Evolutionary conservation across 2,113 vertebrate genomes (phyloP).

Genomic region (Menura novaehollandiae): DNA sequence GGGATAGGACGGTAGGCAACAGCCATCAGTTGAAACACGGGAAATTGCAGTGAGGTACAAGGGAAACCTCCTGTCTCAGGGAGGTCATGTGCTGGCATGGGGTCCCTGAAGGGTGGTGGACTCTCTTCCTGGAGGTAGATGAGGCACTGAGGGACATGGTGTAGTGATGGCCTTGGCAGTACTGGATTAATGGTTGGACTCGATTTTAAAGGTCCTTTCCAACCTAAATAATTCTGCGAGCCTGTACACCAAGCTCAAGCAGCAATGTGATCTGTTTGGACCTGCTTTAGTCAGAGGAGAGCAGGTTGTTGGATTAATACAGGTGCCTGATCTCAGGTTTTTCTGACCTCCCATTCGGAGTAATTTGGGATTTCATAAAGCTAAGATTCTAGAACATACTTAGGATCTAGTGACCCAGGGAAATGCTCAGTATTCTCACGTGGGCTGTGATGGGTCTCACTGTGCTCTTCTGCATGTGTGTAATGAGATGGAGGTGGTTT

Average conservation of each 20-base stretch:
- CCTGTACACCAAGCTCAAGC: rapidly evolving
- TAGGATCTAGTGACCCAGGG: background rate
- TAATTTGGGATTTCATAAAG: background rate
- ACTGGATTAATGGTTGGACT: background rate
- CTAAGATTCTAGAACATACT: background rate
- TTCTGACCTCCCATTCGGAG: background rate
- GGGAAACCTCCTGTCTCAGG: background rate
- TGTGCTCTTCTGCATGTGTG: rapidly evolving
- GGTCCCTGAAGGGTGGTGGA: background rate
- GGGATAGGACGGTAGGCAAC: background rate
- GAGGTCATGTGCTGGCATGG: too few relatives aligned
- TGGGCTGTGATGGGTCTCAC: rapidly evolving
- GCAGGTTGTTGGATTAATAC: background rate
- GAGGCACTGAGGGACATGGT: background rate
- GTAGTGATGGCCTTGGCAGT: background rate
- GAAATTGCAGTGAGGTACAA: background rate
- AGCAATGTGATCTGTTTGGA: background rate
- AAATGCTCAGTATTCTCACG: rapidly evolving
- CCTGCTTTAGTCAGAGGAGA: background rate
- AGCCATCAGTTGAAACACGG: background rate
- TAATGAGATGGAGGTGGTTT: background rate
- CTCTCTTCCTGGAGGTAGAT: background rate
- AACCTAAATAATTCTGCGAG: background rate
- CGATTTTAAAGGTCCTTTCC: rapidly evolving
- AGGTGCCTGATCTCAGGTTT: background rate